Percentiles rank a stretch among this genome's conserved stretches.
Evolutionary conservation across 2,113 vertebrate species (phyloP).

Genomic region (Anhinga rufa): DNA sequence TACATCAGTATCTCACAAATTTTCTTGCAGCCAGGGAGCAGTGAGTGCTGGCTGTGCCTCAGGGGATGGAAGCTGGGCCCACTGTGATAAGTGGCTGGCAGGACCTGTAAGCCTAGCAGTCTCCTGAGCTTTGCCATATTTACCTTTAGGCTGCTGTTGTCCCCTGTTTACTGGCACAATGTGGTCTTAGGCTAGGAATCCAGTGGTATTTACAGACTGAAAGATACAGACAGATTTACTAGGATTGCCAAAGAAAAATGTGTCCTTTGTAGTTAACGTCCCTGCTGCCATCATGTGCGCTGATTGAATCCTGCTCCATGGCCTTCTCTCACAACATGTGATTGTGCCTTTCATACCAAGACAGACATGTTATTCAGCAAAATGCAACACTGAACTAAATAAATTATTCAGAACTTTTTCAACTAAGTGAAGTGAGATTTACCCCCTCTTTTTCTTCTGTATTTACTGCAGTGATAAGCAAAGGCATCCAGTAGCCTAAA

Average conservation of each 20-base stretch:
- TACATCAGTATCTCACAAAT: not conserved
- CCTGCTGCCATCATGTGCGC: not conserved
- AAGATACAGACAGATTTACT: not conserved
- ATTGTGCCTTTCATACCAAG: not conserved
- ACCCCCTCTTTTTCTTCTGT: not conserved
- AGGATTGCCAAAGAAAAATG: not conserved
- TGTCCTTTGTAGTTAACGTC: not conserved
- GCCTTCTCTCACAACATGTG: not conserved
- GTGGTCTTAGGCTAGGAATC: not conserved
- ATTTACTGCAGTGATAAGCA: not conserved
- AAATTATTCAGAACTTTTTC: not conserved
- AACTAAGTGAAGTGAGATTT: not conserved
- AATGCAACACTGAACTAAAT: not conserved
- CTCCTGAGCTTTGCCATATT: not conserved
- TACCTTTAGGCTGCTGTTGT: not conserved
- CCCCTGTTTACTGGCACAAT: not conserved
- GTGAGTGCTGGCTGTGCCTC: not conserved
- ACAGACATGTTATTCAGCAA: not conserved
- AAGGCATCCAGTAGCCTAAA: not conserved
- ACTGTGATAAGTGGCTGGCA: rapidly evolving
- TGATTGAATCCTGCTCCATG: not conserved
- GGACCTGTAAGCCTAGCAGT: not conserved
- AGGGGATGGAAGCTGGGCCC: not conserved
- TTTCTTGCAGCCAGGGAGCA: not conserved
- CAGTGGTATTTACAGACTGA: not conserved